phyloP scores from a whole-genome alignment of 2,113 vertebrate genomes.

The Rhinogobius similis region DNA sequence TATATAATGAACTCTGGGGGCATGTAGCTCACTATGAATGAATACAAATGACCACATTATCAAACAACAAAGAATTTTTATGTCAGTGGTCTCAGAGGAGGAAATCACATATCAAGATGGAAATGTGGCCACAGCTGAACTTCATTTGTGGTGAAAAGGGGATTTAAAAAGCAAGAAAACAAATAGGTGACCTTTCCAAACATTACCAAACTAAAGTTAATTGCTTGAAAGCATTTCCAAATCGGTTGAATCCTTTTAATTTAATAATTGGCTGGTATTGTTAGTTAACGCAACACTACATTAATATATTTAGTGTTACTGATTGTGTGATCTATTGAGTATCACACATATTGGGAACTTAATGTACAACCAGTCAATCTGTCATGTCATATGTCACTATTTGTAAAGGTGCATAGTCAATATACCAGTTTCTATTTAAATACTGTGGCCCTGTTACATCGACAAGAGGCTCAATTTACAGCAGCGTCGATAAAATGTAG shows the following conservation, averaged over 20 bases:
- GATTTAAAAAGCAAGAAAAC: not conserved
- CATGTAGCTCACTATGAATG: conserved; percentile 23
- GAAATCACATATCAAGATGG: conserved; percentile 2
- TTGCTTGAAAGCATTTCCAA: too few relatives aligned
- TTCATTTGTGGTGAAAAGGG: conserved; percentile 13
- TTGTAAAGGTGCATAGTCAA: not conserved
- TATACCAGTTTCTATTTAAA: not conserved
- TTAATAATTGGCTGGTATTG: too few relatives aligned
- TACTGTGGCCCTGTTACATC: not conserved
- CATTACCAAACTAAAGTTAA: not conserved
- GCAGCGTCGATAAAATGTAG: not conserved
- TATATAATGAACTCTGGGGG: conserved; percentile 22
- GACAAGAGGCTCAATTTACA: not conserved
- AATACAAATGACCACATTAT: conserved; percentile 37
- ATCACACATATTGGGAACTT: not conserved
- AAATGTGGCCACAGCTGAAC: conserved; percentile 11
- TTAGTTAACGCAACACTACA: not conserved
- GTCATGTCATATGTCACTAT: not conserved
- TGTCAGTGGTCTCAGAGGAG: not conserved
- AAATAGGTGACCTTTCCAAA: not conserved
- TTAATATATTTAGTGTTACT: not conserved
- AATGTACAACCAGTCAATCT: not conserved
- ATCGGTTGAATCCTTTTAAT: too few relatives aligned
- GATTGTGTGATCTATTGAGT: not conserved
- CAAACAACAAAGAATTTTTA: conserved; percentile 17